A percentile compares a stretch with the other conserved stretches of the same genome.
phyloP scores from a whole-genome alignment of 2,888 invertebrate species.

The Drosophila neonasuta region DNA sequence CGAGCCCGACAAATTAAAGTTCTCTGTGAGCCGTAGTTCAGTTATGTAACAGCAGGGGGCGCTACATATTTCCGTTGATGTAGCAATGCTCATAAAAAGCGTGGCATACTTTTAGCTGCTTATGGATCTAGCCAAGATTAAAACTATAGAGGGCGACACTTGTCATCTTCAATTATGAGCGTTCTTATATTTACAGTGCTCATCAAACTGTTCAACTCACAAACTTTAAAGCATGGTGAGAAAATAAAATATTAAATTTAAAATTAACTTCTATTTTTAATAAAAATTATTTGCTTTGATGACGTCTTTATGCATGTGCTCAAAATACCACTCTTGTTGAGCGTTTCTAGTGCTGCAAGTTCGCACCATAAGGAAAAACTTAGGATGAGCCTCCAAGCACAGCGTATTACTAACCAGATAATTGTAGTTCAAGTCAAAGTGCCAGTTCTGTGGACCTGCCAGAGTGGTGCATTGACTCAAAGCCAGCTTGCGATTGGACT shows the following conservation, averaged over 20 bases:
- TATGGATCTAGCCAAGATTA: neutral
- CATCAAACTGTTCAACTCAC: neutral
- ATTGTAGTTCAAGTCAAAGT: conserved; percentile 86
- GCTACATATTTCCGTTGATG: neutral
- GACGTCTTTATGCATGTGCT: neutral
- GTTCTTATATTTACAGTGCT: neutral
- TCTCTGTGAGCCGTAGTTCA: too few relatives aligned
- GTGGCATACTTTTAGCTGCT: conserved; percentile 27
- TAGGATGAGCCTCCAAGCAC: conserved; percentile 5
- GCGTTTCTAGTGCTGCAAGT: neutral
- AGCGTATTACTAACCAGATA: conserved; percentile 45
- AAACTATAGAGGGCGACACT: conserved; percentile 25
- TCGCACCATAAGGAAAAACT: neutral
- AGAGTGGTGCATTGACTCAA: conserved; percentile 94
- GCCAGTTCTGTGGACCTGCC: conserved; percentile 95
- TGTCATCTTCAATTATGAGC: neutral
- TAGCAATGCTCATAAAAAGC: neutral
- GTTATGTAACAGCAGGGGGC: neutral
- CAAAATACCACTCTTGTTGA: conserved; percentile 20
- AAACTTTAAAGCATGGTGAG: neutral
- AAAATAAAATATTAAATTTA: neutral
- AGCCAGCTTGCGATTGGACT: conserved; percentile 86
- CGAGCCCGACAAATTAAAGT: neutral
- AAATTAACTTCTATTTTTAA: neutral
- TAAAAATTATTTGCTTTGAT: neutral